Evolutionary conservation across 2,113 vertebrate genomes (phyloP).

Genomic region (Macroglossus sobrinus): DNA sequence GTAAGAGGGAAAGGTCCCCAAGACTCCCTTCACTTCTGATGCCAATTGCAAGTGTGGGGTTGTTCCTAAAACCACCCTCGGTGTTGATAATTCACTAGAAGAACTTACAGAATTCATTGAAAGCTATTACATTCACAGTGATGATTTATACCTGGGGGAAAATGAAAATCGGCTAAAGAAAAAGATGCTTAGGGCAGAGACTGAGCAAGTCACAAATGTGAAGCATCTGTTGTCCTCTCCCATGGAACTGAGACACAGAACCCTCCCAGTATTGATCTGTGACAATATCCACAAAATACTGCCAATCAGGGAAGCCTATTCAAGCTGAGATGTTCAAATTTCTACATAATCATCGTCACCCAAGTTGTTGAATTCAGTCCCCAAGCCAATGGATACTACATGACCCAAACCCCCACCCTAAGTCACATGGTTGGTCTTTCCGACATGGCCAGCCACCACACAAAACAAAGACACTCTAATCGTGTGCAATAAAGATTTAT

Average conservation of each 20-base stretch:
- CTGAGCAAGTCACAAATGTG: background rate
- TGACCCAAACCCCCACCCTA: background rate
- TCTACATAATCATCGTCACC: background rate
- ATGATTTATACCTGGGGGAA: background rate
- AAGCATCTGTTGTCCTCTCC: background rate
- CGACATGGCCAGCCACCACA: background rate
- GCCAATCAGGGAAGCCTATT: background rate
- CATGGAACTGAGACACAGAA: background rate
- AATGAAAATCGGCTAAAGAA: background rate
- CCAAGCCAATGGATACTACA: background rate
- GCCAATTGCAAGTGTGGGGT: background rate
- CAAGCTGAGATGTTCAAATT: no score
- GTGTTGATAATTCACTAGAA: background rate
- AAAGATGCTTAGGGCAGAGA: background rate
- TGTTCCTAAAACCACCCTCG: background rate
- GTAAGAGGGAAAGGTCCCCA: background rate
- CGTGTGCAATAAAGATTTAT: background rate
- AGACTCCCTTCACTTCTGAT: background rate
- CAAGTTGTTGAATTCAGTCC: background rate
- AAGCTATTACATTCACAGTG: background rate
- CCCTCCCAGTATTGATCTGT: background rate
- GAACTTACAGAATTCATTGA: background rate
- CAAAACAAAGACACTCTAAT: conserved; percentile 1
- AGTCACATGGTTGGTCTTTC: background rate
- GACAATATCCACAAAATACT: background rate